Base-by-base conservation (phyloP, 2,113 vertebrate genomes). In the Marmota flaviventris region DNA sequence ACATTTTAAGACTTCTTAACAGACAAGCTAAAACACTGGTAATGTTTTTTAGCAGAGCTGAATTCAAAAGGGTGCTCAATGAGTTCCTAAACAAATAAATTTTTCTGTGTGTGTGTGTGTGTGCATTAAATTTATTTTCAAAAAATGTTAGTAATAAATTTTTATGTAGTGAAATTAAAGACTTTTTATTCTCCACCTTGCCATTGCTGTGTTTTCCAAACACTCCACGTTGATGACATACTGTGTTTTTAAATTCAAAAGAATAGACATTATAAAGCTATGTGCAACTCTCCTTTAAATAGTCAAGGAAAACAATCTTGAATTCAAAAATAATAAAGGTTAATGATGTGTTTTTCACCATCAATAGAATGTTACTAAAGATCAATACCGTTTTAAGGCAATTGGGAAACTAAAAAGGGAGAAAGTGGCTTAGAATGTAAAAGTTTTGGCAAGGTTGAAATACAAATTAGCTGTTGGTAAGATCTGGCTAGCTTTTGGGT, bases 271-370 rank as follows among this genome's bases (percentile, higher is more conserved):
- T 61, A 93, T 53, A 86, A 93, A 58, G 20, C 13, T 14, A 53
- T 2, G 63, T 8, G 27, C n/a, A 85, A 83, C 25, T 48, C 53
- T 45, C 67, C 48, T 88, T 85, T 45, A 94, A 70, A 86, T 75
- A 94, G 48, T 7, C 69, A 83, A 91, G 70, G 45, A 84, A 95
- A 82, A 51, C 56, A 63, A 87, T 48, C 69, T 51, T 16, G 88
- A 88, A 89, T 87, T 87, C 34, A 56, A 85, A 82, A 73, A 34
- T 25, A 65, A n/a, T 8, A 25, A 76, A 78, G 24, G 27, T 75
- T 53, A 92, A 61, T 42, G 17, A 39, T 22, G 8, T 24, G 20
- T 88, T 76, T 92, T 93, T 88, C 79, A 83, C 42, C 5, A 56
- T 82, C 67, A 22, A 34, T n/a, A 77, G 34, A 42, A 8, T 39